phyloP scores from a whole-genome alignment of 1,140 invertebrate genomes.

The Oreohelix idahoensis region DNA sequence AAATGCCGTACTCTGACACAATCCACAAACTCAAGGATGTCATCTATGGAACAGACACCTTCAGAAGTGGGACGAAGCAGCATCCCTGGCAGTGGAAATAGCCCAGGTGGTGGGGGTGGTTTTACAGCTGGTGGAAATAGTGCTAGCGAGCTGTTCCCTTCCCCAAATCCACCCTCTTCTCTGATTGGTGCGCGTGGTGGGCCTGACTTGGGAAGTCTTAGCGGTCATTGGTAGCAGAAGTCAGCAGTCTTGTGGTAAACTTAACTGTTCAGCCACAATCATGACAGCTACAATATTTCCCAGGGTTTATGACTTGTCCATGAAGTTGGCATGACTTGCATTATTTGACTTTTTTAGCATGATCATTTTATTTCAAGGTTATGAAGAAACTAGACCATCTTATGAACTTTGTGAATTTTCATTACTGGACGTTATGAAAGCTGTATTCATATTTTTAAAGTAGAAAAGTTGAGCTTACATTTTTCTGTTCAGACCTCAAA shows the following conservation, averaged over 20 bases:
- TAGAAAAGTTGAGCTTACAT: too few species aligned
- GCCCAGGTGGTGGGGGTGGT: neutral
- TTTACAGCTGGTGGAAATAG: constrained; percentile 18
- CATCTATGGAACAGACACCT: neutral
- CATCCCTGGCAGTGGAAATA: neutral
- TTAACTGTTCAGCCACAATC: too few species aligned
- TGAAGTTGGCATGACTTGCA: too few species aligned
- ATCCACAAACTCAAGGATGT: neutral
- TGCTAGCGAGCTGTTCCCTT: constrained; percentile 25
- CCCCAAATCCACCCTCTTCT: constrained; percentile 44
- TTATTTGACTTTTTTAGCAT: too few species aligned
- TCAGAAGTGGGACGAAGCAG: constrained; percentile 6
- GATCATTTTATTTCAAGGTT: too few species aligned
- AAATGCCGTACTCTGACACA: constrained; percentile 33
- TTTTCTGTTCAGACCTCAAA: too few species aligned
- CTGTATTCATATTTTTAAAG: too few species aligned
- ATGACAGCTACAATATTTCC: too few species aligned
- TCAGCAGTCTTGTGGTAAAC: neutral
- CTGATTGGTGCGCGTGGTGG: constrained; percentile 42
- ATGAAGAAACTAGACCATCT: too few species aligned
- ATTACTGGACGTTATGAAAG: too few species aligned
- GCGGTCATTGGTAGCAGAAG: constrained; percentile 65
- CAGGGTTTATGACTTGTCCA: too few species aligned
- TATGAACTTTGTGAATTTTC: too few species aligned
- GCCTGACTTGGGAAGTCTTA: constrained; percentile 66